These are phyloP conservation scores for Atta colombica DNA, from an alignment of 1,140 invertebrate genomes.

Conservation along the genomic window DNA sequence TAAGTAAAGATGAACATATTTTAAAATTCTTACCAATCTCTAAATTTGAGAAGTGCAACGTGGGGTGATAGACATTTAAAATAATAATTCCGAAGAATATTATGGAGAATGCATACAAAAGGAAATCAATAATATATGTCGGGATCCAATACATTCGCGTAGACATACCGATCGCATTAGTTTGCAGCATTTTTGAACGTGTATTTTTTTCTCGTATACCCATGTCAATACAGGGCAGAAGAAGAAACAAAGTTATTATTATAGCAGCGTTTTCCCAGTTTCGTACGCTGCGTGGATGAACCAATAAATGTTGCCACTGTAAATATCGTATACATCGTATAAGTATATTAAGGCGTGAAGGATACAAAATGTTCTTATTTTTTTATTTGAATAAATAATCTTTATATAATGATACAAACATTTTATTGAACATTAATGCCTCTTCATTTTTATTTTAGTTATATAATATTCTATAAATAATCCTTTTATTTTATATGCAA, in stretches of 20 bases:
- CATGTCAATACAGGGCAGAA: slow-evolving; percentile 71
- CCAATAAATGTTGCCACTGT: slow-evolving; percentile 71
- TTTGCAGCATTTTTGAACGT: slow-evolving; percentile 68
- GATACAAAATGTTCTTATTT: not conserved
- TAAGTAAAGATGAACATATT: not conserved
- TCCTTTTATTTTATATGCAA: not conserved
- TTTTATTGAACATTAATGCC: not conserved
- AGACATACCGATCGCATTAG: slow-evolving; percentile 65
- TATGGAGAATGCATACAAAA: slow-evolving; percentile 54
- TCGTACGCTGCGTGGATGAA: slow-evolving; percentile 57
- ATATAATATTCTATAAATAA: not conserved
- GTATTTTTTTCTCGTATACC: slow-evolving; percentile 64
- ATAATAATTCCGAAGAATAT: slow-evolving; percentile 2
- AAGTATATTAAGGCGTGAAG: not conserved
- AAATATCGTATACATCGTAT: not conserved
- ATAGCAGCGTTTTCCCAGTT: slow-evolving; percentile 73
- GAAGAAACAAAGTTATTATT: slow-evolving; percentile 68
- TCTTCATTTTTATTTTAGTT: not conserved
- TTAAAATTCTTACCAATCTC: slow-evolving; percentile 32
- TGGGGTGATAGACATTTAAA: not conserved
- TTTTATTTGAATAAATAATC: not conserved
- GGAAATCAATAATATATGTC: slow-evolving; percentile 68
- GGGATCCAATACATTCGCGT: slow-evolving; percentile 70
- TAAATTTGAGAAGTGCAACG: not conserved
- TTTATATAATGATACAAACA: not conserved